Evolutionary conservation across 2,797 vertebrate genomes (phyloP).

Genomic region (Luscinia megarhynchos): DNA sequence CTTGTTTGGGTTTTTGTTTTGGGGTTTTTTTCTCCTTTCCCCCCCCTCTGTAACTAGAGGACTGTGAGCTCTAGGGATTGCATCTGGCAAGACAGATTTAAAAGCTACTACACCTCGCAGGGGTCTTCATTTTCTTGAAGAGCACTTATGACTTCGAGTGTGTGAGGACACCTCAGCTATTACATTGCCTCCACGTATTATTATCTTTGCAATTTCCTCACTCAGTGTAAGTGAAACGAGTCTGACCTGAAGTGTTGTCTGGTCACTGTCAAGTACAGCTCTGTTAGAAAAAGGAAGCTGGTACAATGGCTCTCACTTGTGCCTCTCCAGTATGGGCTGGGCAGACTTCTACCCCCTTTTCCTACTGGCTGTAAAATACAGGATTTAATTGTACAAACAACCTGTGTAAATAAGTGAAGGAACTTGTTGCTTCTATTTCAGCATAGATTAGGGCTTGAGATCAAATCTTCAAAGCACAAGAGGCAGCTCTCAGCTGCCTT

Average conservation of each 20-base stretch:
- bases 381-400: not conserved
- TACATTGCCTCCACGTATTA: not conserved
- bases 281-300: not conserved
- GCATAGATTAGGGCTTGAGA: not conserved
- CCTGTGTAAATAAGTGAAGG: not conserved
- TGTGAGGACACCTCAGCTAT: not conserved
- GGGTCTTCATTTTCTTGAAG: not conserved
- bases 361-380: not conserved
- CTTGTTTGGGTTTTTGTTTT: not conserved
- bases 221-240: not conserved
- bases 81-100: not conserved
- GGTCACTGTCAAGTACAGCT: not conserved
- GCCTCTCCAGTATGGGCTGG: not conserved
- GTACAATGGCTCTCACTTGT: not conserved
- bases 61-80: not conserved
- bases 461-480: conserved; percentile 7
- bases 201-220: conserved; percentile 15
- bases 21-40: fast-evolving
- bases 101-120: not conserved
- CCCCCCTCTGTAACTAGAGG: too few relatives aligned
- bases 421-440: not conserved
- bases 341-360: not conserved
- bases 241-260: not conserved
- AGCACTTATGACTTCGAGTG: not conserved
- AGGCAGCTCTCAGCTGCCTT: not conserved